Base-by-base conservation (phyloP, 2,888 invertebrate genomes). In the Prenolepis imparis region DNA sequence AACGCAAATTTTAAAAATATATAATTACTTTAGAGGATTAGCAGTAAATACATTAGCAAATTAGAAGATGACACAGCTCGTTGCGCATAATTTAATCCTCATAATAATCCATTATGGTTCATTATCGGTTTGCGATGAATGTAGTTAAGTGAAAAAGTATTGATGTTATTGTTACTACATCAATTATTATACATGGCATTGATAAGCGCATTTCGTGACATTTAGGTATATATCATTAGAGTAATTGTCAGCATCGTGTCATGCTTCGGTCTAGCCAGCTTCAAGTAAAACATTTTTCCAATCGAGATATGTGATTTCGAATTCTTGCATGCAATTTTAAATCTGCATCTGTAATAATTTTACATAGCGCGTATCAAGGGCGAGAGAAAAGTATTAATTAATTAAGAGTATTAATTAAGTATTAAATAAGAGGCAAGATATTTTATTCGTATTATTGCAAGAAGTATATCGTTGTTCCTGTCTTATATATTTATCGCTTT, bases 211-310 rank as follows among this genome's bases (percentile, higher is more conserved):
- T 39, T 41, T 66, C 41, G n/a, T 63, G 44, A 48, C 36, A 74
- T 63, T 73, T 77, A 77, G 77, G 39, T 77, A 72, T 77, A 70
- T 39, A 73, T 39, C 72, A 59, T 44, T 61, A 48, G 63, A 21
- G 5, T 44, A 63, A 63, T 44, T 32, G 32, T 59, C 39, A 39
- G 61, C 32, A 63, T 48, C 21, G 44, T 74, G 6, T 74, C 74
- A 61, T 63, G 48, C 21, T 74, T 74, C 28, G n/a, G 12, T 28
- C 32, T 63, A 77, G 39, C 28, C 5, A 3, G 21, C 59, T 63
- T 63, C 5, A 21, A 44, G 44, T 15, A 74, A 74, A 11, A 61
- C 21, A 44, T 68, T 36, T 4, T 4, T 48, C 5, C n/a, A 32
- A 3, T 41, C n/a, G n/a, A 12, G 24, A 61, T 36, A 36, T 24